phyloP scores from a whole-genome alignment of 23 tunicate genomes.

The Corella eumyota region DNA sequence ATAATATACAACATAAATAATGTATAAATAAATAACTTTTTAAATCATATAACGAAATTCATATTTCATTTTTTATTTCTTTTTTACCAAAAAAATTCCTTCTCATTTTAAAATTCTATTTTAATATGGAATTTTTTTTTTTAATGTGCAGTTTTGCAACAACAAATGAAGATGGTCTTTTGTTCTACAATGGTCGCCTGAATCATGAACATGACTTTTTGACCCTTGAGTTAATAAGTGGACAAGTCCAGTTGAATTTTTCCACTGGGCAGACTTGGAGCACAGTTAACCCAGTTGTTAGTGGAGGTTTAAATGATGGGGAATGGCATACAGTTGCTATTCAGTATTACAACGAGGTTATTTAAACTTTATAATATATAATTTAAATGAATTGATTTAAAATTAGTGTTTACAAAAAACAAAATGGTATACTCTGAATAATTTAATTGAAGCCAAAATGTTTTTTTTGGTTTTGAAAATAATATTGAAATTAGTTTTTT shows the following conservation, averaged over 20 bases:
- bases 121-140: too few species aligned
- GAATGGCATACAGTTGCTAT: conserved; percentile 79
- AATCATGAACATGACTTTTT: conserved; percentile 85
- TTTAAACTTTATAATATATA: neutral
- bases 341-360: conserved; percentile 72
- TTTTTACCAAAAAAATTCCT: too few species aligned
- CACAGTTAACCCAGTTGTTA: conserved; percentile 42
- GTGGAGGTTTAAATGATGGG: conserved; percentile 67
- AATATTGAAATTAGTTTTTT: too few species aligned
- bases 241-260: conserved; percentile 79
- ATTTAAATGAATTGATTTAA: neutral
- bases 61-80: too few species aligned
- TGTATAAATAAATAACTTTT: too few species aligned
- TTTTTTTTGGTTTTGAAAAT: too few species aligned
- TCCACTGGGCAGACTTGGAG: conserved; percentile 68
- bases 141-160: conserved; percentile 81
- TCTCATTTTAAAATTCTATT: too few species aligned
- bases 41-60: too few species aligned
- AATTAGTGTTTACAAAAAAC: too few species aligned
- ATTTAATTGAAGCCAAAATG: too few species aligned
- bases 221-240: conserved; percentile 61
- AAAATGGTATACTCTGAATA: too few species aligned
- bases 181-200: conserved; percentile 86
- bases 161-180: conserved; percentile 30
- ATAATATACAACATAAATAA: too few species aligned